Base-by-base conservation (phyloP, 2,797 vertebrate species). In the Macropus fuliginosus region DNA sequence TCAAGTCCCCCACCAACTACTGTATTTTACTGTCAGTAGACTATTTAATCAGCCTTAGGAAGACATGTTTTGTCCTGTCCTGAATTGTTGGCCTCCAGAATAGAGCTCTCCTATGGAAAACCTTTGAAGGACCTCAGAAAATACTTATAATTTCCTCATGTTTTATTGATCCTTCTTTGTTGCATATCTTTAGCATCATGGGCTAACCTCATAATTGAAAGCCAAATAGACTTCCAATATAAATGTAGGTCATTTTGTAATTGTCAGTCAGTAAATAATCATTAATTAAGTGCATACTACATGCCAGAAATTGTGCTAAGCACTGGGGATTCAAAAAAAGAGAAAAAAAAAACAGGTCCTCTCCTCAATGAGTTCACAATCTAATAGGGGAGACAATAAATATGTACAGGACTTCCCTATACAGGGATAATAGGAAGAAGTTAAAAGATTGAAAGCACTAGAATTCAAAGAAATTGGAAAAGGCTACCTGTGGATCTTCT, bases 31-130 rank as follows among this genome's bases (percentile, higher is more conserved):
- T 52, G 46, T 12, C 4, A 95, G 46, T 54, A 91, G 62, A 13
- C 28, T 94, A 40, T 62, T 94, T 56, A 90, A 54, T 96, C 74
- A 87, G 3, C 50, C 92, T 93, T 54, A 92, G 52, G 34, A 74
- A 90, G 34, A 52, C 29, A 56, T 24, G 50, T 40, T 87, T 96
- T 95, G 92, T 59, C 50, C 34, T 55, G 34, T 5, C 18, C 4
- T 56, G 31, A 89, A 93, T 92, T 93, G 27, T 55, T 89, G 56
- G 14, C 59, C 55, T 93, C 52, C 55, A 18, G 12, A 90, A 56
- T 14, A 52, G 2, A 12, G 10, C 34, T 66, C 40, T 46, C 93
- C 93, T 62, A 66, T n/a, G 1, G 91, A 94, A 90, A 29, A 92
- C 50, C 90, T 62, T 29, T 91, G 55, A 40, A 50, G 13, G 28